These are phyloP conservation scores for Ailurus styani DNA, from an alignment of 2,113 vertebrate genomes.

Conservation along the genomic window DNA sequence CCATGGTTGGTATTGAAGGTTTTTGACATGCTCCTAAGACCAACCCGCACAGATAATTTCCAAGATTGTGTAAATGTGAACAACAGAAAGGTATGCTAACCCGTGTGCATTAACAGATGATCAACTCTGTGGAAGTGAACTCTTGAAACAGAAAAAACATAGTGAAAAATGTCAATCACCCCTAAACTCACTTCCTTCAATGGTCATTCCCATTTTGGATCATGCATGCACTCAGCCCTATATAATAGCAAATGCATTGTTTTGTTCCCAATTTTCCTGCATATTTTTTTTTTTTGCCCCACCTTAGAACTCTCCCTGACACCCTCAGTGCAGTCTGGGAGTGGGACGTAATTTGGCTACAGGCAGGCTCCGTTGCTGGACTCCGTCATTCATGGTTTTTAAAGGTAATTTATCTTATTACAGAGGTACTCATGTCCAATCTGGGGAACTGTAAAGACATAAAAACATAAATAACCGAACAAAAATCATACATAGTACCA, in stretches of 20 bases:
- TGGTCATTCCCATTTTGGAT: no score
- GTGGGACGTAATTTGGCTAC: no score
- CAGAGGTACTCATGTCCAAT: neutral
- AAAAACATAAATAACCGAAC: neutral
- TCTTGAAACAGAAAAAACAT: neutral
- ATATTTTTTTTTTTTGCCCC: no score
- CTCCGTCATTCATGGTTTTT: neutral
- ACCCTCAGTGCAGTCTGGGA: no score
- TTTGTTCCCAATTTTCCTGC: neutral
- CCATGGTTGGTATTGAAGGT: no score
- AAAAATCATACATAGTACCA: neutral
- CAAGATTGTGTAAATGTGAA: rapidly evolving
- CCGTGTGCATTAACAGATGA: rapidly evolving
- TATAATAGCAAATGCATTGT: rapidly evolving
- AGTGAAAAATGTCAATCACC: neutral
- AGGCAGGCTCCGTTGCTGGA: neutral
- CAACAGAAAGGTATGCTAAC: neutral
- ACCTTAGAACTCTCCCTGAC: rapidly evolving
- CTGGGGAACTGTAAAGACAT: neutral
- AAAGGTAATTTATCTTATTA: neutral
- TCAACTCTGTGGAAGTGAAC: neutral
- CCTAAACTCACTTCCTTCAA: rapidly evolving
- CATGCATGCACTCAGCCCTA: neutral
- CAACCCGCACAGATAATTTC: neutral
- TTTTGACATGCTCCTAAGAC: neutral